Evolutionary conservation across 2,888 invertebrate genomes (phyloP).

Genomic region (Pristionchus mayeri): DNA sequence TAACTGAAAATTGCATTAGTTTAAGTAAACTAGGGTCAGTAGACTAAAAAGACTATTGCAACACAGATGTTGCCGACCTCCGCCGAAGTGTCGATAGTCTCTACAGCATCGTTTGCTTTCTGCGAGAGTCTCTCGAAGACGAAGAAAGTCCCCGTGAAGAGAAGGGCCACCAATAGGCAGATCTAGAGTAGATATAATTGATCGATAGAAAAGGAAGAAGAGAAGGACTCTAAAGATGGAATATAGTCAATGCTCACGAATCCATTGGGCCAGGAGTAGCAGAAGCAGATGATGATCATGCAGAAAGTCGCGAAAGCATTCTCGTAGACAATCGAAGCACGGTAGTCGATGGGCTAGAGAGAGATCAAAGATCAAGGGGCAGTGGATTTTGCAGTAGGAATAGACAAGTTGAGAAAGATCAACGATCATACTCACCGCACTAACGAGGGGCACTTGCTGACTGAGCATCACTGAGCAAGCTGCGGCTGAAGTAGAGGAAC

Average conservation of each 20-base stretch:
- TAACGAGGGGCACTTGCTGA: slow-evolving; percentile 29
- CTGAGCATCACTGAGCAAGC: slow-evolving; percentile 38
- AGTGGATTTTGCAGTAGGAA: too few species aligned
- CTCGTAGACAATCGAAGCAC: slow-evolving; percentile 36
- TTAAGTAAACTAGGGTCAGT: too few species aligned
- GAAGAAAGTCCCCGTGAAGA: background rate
- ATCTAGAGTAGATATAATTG: background rate
- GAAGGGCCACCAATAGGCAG: background rate
- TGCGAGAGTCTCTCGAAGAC: background rate
- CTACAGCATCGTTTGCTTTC: background rate
- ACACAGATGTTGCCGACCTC: background rate
- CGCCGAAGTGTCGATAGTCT: background rate
- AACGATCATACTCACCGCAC: slow-evolving; percentile 38
- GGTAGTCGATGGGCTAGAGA: slow-evolving; percentile 42
- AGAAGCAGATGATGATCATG: slow-evolving; percentile 30
- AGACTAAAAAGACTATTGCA: too few species aligned
- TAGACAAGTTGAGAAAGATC: too few species aligned
- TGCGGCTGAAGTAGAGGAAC: slow-evolving; percentile 22
- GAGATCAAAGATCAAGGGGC: slow-evolving; percentile 7
- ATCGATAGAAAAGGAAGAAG: too few species aligned
- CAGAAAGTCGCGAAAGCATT: background rate
- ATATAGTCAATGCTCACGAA: background rate
- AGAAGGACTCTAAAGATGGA: too few species aligned
- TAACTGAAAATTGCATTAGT: background rate
- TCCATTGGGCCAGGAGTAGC: slow-evolving; percentile 42